These are phyloP conservation scores for Pemphigus obesinymphae DNA, from an alignment of 1,140 invertebrate genomes.

Conservation along the genomic window DNA sequence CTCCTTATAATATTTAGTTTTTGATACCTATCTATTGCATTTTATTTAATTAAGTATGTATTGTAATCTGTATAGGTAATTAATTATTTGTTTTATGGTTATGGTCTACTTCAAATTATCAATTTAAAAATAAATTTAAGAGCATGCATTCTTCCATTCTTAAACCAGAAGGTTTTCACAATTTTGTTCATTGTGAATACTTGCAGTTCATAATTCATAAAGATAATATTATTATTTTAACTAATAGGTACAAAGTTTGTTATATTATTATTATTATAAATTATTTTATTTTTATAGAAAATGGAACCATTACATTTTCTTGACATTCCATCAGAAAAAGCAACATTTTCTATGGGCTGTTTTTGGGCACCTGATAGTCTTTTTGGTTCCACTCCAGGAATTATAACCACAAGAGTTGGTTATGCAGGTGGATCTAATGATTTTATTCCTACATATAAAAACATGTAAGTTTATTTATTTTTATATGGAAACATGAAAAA, in stretches of 20 bases:
- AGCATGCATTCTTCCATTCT: background rate
- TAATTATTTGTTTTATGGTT: too few relatives aligned
- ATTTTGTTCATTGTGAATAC: background rate
- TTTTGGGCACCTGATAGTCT: conserved; percentile 94
- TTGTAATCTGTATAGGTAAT: background rate
- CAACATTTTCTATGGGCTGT: conserved; percentile 93
- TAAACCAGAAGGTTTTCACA: background rate
- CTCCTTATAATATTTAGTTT: background rate
- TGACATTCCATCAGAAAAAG: conserved; percentile 53
- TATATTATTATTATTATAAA: background rate
- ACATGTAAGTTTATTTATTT: conserved; percentile 76
- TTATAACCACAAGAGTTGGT: conserved; percentile 88
- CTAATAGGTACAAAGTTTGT: background rate
- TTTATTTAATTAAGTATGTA: background rate
- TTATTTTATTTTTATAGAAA: conserved; percentile 42
- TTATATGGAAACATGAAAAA: conserved; percentile 85
- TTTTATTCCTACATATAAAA: conserved; percentile 73
- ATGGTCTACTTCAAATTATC: background rate
- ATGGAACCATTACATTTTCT: conserved; percentile 45
- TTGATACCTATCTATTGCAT: background rate
- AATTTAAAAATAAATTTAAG: background rate
- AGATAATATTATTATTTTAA: background rate
- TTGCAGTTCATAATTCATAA: too few relatives aligned
- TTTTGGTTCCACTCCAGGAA: conserved; percentile 78
- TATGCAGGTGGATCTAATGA: conserved; percentile 80